Conservation (phyloP, 2,113 vertebrate genomes). For the Grammomys surdaster region DNA sequence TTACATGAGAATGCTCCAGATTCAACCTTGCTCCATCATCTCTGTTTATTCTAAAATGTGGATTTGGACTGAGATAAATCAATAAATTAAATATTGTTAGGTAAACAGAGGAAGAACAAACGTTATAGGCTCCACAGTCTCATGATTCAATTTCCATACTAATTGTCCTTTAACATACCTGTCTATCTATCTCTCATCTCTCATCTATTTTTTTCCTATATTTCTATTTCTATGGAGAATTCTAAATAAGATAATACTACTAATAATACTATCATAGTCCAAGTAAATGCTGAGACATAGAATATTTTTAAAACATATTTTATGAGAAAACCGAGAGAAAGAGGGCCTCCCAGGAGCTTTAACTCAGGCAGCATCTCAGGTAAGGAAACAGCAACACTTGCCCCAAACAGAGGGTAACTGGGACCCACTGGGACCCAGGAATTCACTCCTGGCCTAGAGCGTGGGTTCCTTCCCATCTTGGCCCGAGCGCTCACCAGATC, state of each 20-base stretch:
- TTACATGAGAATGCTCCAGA: not conserved
- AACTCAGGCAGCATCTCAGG: no score
- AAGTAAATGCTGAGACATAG: not conserved
- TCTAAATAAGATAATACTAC: not conserved
- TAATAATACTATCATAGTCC: not conserved
- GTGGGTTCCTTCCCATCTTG: no score
- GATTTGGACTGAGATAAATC: not conserved
- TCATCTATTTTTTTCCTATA: not conserved
- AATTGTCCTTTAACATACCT: not conserved
- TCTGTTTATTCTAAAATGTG: not conserved
- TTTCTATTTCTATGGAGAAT: not conserved
- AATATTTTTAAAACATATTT: not conserved
- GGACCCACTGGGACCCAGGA: no score
- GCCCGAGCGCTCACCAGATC: no score
- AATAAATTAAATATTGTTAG: not conserved
- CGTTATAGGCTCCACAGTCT: not conserved
- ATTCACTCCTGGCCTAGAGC: no score
- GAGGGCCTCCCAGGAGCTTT: no score
- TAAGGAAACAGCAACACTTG: no score
- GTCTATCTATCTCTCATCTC: not conserved
- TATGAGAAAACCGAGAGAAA: no score
- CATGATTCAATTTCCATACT: not conserved
- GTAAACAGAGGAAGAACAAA: not conserved
- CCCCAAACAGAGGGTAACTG: no score
- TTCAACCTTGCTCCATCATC: no score